Conservation (phyloP, 2,888 invertebrate species). For the Chloroclystis v-ata region DNA sequence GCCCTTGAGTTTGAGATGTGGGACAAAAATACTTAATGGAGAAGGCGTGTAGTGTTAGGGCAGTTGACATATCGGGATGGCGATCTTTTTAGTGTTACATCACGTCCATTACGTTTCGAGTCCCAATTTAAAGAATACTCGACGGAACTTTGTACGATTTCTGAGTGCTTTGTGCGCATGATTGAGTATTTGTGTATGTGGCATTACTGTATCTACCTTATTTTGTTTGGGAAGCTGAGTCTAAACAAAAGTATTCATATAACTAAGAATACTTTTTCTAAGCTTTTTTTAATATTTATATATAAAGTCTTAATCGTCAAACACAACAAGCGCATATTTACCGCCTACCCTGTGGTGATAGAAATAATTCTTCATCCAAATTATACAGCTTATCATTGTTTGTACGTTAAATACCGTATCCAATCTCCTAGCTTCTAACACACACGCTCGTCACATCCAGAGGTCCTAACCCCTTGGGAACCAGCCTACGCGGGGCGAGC, state of each 20-base stretch:
- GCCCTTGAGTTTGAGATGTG: constrained; percentile 48
- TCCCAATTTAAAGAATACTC: constrained; percentile 3
- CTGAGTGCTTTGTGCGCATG: neutral
- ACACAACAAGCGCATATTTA: no score
- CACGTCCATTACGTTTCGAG: constrained; percentile 10
- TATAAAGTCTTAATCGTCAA: no score
- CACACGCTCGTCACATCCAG: constrained; percentile 25
- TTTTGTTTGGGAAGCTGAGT: no score
- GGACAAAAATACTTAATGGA: constrained; percentile 38
- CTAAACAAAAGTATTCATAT: no score
- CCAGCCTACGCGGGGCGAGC: constrained; percentile 60
- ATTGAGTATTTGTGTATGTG: no score
- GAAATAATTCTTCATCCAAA: no score
- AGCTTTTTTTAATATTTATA: no score
- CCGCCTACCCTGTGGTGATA: no score
- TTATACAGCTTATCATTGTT: no score
- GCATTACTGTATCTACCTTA: no score
- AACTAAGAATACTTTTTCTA: no score
- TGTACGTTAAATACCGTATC: constrained; percentile 34
- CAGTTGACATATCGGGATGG: constrained; percentile 21
- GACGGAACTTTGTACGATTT: neutral
- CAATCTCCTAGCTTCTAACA: constrained; percentile 17
- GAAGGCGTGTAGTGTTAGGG: constrained; percentile 28
- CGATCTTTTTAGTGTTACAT: constrained; percentile 16
- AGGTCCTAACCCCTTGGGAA: constrained; percentile 57